These are phyloP conservation scores for Sphaeramia orbicularis DNA, from an alignment of 2,797 vertebrate species.

Conservation along the genomic window DNA sequence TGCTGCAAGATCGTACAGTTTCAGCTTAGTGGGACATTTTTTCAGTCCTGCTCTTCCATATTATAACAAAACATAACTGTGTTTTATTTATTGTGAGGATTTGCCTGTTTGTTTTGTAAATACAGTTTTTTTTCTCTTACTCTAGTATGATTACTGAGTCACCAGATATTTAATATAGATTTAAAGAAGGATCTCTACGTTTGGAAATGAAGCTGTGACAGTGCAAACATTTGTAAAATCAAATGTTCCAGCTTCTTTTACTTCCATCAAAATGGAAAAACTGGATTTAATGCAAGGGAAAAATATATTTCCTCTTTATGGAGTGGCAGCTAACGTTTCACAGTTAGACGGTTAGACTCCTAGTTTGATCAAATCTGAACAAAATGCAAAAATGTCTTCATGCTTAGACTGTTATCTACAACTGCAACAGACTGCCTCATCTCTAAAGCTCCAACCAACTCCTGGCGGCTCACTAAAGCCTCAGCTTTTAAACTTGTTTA, in stretches of 20 bases:
- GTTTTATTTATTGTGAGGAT: background rate
- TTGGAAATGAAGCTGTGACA: background rate
- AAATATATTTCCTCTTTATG: slow-evolving; percentile 27
- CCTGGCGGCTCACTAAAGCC: too few relatives aligned
- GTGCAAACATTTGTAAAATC: background rate
- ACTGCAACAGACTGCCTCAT: slow-evolving; percentile 12
- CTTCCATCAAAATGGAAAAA: slow-evolving; percentile 19
- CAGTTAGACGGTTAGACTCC: background rate
- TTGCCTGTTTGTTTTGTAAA: slow-evolving; percentile 8
- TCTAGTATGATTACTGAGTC: background rate
- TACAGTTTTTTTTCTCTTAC: background rate
- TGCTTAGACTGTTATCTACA: background rate
- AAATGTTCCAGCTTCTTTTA: slow-evolving; percentile 8
- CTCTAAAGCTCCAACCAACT: background rate
- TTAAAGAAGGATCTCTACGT: background rate
- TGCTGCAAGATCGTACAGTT: background rate
- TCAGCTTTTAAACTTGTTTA: too few relatives aligned
- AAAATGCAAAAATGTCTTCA: background rate
- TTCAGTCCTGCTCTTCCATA: background rate
- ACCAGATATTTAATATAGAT: background rate
- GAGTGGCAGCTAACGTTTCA: slow-evolving; percentile 48
- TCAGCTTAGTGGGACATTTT: slow-evolving; percentile 10
- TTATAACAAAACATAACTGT: background rate
- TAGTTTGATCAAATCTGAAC: background rate
- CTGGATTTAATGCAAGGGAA: background rate